Evolutionary conservation across 2,797 vertebrate genomes (phyloP), one percentile per base, ranked within the genome.

Genomic region (Moxostoma hubbsi): DNA sequence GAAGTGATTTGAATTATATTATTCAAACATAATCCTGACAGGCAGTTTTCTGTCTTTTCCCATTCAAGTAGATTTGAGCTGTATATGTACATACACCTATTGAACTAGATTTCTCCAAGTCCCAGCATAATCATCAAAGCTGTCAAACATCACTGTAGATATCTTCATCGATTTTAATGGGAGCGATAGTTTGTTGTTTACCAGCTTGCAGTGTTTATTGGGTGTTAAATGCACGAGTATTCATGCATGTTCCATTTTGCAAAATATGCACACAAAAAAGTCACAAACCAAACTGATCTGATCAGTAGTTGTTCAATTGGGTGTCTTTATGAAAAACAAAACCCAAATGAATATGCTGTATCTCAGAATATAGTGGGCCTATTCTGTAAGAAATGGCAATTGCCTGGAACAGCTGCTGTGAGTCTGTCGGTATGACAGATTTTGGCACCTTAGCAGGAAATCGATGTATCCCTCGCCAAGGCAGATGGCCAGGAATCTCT

Each of bases 391-490:
- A 70, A 72, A 79, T 64, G 67, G 67, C 59, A 71, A 71, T 50
- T 78, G 55, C 36, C 57, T 61, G 77, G 68, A 72, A 63, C 77
- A 79, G 66, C 65, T 71, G 77, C 72, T 75, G 66, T n/a, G 46
- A 58, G 68, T 75, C 58, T 75, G 63, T 57, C 61, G 46, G 61
- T 71, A 66, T 54, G 62, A 71, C 77, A 66, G 67, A 74, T 71
- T 79, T 78, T 79, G 43, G 70, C 67, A 79, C 54, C 80, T 83
- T 81, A 81, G 43, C 66, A 72, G 76, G 85, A 83, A 82, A 83
- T 16, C 18, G 61, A 53, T 87, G 89, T 89, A 90, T 90, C 86
- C 75, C 81, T 86, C 87, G 90, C 91, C 91, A 86, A 90, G 88
- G 84, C 81, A 86, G 87, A 86, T 89, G 84, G 92, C 90, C 83